Evolutionary conservation across 1,140 invertebrate genomes (phyloP), one percentile per base, ranked within the genome.

Genomic region (Sinella curviseta): DNA sequence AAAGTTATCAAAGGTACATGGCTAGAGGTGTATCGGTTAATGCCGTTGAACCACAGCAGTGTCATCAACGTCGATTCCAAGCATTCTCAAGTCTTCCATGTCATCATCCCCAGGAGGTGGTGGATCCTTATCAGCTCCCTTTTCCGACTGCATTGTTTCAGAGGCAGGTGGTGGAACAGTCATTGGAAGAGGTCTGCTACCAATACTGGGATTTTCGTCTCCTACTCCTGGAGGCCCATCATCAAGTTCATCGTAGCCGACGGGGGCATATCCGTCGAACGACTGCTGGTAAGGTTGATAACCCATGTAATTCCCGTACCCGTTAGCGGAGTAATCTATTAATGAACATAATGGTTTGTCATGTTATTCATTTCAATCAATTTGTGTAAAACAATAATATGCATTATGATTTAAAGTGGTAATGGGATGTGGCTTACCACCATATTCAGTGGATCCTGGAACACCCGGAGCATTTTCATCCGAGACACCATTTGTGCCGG

Each of bases 41-140:
- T 30, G 3, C 30, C 31, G 12, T 8, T 24, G 60, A 28, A 77
- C 79, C 1, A 79, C 82, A 67, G 82, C 82, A 34, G 77, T 77
- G 39, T 83, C 82, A 20, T 82, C 82, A 20, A 81, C 79, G 60
- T 83, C 82, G 39, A 83, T 83, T 35, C 82, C 82, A 3, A 83
- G 70, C 81, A 83, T 82, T 70, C 80, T 28, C 33, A 83, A 74
- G 70, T 83, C 82, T 26, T 83, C 82, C 67, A 83, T 79, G 31
- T 83, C 82, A 76, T 81, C 80, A 12, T 80, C 78, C 0, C 54
- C 65, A 26, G 77, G 30, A n/a, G 65, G 65, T 31, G 65, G 28
- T 1, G 65, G 65, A 14, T 77, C 74, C 1, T 16, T 26, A 0
- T 75, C 76, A 33, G 33, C 70, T 0, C 12, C 74, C 48, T 75